Evolutionary conservation across 2,888 invertebrate species (phyloP).

Genomic region (Clepsis dumicolana): DNA sequence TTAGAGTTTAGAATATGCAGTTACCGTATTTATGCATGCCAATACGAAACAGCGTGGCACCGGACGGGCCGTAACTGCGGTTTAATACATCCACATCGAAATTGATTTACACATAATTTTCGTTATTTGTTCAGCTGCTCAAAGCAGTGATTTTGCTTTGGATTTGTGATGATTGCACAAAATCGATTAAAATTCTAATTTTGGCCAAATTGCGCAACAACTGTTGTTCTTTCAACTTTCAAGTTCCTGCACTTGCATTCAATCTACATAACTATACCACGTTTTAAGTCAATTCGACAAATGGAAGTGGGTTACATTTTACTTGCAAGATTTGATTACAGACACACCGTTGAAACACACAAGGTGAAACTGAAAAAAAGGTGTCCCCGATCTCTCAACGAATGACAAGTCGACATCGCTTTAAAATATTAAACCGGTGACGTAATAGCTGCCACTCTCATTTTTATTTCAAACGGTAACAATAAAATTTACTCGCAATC

Average conservation of each 20-base stretch:
- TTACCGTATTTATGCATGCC: constrained; percentile 1
- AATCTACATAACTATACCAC: too few species aligned
- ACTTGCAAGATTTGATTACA: too few species aligned
- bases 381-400: too few species aligned
- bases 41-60: constrained; percentile 16
- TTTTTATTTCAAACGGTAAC: constrained; percentile 33
- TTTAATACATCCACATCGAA: constrained; percentile 52
- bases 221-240: too few species aligned
- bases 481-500: constrained; percentile 42
- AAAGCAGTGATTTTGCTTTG: not conserved
- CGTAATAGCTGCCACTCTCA: not conserved
- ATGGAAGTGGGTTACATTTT: too few species aligned
- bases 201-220: too few species aligned
- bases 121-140: constrained; percentile 52
- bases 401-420: too few species aligned
- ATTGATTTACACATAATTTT: constrained; percentile 58
- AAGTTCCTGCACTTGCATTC: too few species aligned
- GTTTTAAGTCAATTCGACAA: too few species aligned
- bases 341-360: too few species aligned
- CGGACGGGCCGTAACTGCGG: constrained; percentile 45
- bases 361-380: too few species aligned
- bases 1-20: constrained; percentile 35
- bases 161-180: not conserved
- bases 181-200: not conserved
- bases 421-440: not conserved